phyloP scores from a whole-genome alignment of 2,113 vertebrate species.

The Petromus typicus region DNA sequence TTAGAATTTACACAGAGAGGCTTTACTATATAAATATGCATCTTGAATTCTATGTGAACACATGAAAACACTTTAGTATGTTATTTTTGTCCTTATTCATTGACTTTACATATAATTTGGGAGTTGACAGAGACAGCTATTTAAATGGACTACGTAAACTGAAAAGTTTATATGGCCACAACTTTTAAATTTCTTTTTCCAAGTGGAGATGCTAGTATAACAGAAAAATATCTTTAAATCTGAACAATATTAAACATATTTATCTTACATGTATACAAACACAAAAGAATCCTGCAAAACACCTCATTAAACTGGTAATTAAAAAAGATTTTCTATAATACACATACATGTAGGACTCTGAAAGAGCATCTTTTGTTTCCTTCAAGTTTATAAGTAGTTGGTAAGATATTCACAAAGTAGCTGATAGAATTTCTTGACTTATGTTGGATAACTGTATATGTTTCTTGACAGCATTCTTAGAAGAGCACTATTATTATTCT shows the following conservation, averaged over 20 bases:
- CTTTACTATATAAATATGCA: neutral
- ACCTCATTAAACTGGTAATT: slow-evolving; percentile 48
- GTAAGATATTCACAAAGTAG: slow-evolving; percentile 77
- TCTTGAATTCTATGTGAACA: neutral
- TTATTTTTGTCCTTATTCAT: neutral
- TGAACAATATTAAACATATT: slow-evolving; percentile 41
- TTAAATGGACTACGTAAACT: neutral
- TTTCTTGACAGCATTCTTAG: slow-evolving; percentile 84
- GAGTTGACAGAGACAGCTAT: neutral
- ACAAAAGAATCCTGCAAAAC: slow-evolving; percentile 42
- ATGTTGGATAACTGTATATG: slow-evolving; percentile 83
- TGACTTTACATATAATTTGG: neutral
- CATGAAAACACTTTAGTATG: neutral
- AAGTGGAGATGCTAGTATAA: neutral
- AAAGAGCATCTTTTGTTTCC: slow-evolving; percentile 64
- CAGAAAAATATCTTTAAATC: neutral
- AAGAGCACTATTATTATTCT: slow-evolving; percentile 87
- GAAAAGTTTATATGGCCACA: neutral
- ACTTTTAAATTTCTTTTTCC: neutral
- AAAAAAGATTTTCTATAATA: slow-evolving; percentile 67
- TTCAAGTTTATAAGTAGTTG: slow-evolving; percentile 74
- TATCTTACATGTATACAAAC: neutral
- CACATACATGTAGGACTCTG: slow-evolving; percentile 33
- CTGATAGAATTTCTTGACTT: slow-evolving; percentile 84
- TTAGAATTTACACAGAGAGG: neutral